Evolutionary conservation across 1,140 invertebrate genomes (phyloP), one percentile per base, ranked within the genome.

Genomic region (Callitettix versicolor): DNA sequence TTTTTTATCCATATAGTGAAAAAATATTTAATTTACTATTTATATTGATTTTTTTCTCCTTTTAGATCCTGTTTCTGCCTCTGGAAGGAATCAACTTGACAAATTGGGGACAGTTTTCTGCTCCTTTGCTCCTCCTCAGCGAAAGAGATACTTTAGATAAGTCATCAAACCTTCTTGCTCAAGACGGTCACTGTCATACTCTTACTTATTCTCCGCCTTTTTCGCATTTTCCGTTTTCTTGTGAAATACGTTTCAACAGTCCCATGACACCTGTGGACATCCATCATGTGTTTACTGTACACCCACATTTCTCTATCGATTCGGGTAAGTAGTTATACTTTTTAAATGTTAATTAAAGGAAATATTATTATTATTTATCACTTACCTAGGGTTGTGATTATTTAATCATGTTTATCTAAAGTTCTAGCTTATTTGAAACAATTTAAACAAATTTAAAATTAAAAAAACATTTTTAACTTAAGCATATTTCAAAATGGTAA

Each of bases 251-350:
- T 46, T 71, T 74, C 58, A 62, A 65, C 7, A 60, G 61, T 14
- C 53, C 66, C 3, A 52, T 62, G 36, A 60, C 65, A 2, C 59
- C 57, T 20, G 52, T 68, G 14, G 64, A 65, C 15, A 63, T 73
- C 9, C 68, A 72, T 22, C 70, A 73, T 50, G 36, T 75, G 3
- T 76, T 76, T 43, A 61, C 69, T 18, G 63, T 70, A 5, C 69
- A 71, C 58, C 71, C 69, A n/a, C 66, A 68, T 53, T 76, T 75
- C 41, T 68, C 73, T 56, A 72, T 71, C 30, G 61, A 65, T 33
- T 69, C 70, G 56, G 73, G 73, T 73, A 54, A 55, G 64, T 63
- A 58, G 34, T n/a, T n/a, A n/a, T n/a, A n/a, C n/a, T n/a, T n/a
- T n/a, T n/a, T n/a, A n/a, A n/a, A n/a, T n/a, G n/a, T n/a, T n/a